Base-by-base conservation (phyloP, 2,113 vertebrate genomes). In the Probosciger aterrimus region DNA sequence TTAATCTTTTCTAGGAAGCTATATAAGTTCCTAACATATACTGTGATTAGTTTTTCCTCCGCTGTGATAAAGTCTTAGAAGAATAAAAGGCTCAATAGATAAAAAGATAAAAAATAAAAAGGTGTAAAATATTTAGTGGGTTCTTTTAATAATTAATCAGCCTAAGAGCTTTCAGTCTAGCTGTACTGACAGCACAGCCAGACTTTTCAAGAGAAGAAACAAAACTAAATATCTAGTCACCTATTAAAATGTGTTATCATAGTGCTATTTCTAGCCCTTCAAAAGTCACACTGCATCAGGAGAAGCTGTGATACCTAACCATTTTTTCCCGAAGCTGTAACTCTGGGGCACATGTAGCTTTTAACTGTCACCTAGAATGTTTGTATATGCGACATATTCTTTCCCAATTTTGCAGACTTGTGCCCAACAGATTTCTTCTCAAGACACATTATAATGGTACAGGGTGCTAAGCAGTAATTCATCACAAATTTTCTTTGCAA, bases 101-200 rank as follows among this genome's bases (percentile, higher is more conserved):
- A 81, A 80, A 90, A 94, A 87, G 43, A 89, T 62, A 76, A 91
- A 86, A 93, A 93, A 92, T 88, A 79, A 86, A 95, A 96, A 76
- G 31, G 19, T 28, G 43, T 96, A 92, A 96, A 96, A 97, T 96
- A 97, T 95, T 96, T 71, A 95, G 69, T 67, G 39, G 31, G 28
- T 37, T 67, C 52, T 86, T 94, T 96, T 81, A 96, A 97, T 92
- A 96, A 96, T 94, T 95, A 73, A 96, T 88, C 55, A 65, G 33
- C n/a, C 53, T 74, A 83, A 86, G 89, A 94, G 81, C 57, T 75
- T 84, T 79, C 76, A 92, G 82, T 76, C 87, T 94, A 71, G 63
- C 47, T 89, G n/a, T 60, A 84, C 55, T 70, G 64, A 89, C 78
- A 91, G 52, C 62, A 88, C n/a, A 85, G 47, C 15, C 63, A 94